These are phyloP conservation scores for Biston betularia DNA, from an alignment of 2,888 invertebrate genomes.

Conservation along the genomic window DNA sequence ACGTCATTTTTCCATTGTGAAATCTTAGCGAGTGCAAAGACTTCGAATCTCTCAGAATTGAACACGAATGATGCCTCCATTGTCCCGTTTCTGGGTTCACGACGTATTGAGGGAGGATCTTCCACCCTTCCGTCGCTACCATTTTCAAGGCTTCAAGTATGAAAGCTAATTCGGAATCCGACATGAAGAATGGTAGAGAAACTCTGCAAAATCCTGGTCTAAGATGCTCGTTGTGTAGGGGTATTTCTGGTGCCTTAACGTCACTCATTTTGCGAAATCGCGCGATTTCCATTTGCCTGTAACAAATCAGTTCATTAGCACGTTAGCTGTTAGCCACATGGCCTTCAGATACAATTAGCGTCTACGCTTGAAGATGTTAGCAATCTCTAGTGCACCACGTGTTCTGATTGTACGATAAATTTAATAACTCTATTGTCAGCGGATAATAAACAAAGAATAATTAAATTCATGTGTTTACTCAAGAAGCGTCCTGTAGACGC, in stretches of 20 bases:
- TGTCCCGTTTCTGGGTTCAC: slow-evolving; percentile 96
- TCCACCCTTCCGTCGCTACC: slow-evolving; percentile 96
- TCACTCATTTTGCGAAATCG: slow-evolving; percentile 76
- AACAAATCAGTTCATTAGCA: slow-evolving; percentile 50
- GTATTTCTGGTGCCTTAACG: slow-evolving; percentile 74
- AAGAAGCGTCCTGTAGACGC: not conserved
- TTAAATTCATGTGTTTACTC: slow-evolving; percentile 13
- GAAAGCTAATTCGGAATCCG: slow-evolving; percentile 92
- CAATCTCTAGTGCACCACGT: slow-evolving; percentile 42
- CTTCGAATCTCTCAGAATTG: slow-evolving; percentile 92
- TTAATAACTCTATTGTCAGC: slow-evolving; percentile 61
- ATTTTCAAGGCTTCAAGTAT: slow-evolving; percentile 94
- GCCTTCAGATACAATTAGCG: slow-evolving; percentile 54
- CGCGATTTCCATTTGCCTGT: slow-evolving; percentile 79
- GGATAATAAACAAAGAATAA: not conserved
- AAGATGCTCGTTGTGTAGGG: slow-evolving; percentile 88
- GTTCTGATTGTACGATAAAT: slow-evolving; percentile 38
- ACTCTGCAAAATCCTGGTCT: slow-evolving; percentile 95
- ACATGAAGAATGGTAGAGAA: slow-evolving; percentile 94
- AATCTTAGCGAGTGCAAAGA: slow-evolving; percentile 93
- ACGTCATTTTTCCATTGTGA: slow-evolving; percentile 90
- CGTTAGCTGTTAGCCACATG: slow-evolving; percentile 44
- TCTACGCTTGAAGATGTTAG: slow-evolving; percentile 46
- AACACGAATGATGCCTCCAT: slow-evolving; percentile 94
- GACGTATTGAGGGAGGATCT: slow-evolving; percentile 94